Evolutionary conservation across 2,113 vertebrate genomes (phyloP).

Genomic region (Brachyistius frenatus): DNA sequence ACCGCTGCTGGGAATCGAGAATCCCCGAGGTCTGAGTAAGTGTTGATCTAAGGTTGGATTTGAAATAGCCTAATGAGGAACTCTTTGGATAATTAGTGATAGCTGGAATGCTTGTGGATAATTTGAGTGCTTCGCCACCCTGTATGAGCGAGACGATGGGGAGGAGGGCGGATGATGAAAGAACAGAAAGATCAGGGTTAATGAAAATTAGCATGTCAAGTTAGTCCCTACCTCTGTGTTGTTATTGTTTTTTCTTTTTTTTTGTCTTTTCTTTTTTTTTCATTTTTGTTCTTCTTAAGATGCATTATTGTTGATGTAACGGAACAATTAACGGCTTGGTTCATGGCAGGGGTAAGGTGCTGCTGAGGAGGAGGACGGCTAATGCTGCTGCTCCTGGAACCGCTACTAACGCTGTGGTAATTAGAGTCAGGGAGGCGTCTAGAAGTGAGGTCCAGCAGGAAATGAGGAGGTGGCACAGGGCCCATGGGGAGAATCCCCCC

Average conservation of each 20-base stretch:
- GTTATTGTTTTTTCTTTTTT: constrained; percentile 44
- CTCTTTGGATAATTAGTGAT: constrained; percentile 83
- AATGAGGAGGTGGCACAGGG: constrained; percentile 84
- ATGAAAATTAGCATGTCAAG: constrained; percentile 85
- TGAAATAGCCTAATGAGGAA: constrained; percentile 88
- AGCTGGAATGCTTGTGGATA: constrained; percentile 85
- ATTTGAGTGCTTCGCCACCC: constrained; percentile 83
- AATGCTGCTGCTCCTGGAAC: constrained; percentile 58
- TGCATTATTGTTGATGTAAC: constrained; percentile 86
- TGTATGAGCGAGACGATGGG: constrained; percentile 59
- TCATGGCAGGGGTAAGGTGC: constrained; percentile 80
- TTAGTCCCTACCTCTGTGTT: constrained; percentile 74
- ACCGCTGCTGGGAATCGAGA: constrained; percentile 84
- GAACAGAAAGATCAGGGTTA: constrained; percentile 81
- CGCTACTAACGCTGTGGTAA: constrained; percentile 72
- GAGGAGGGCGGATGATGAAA: constrained; percentile 76
- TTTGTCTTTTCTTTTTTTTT: constrained; percentile 21
- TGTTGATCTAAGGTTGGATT: constrained; percentile 87
- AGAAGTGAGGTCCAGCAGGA: constrained; percentile 90
- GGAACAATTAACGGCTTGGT: constrained; percentile 87
- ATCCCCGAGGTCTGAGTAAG: constrained; percentile 86
- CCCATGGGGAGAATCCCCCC: constrained; percentile 87
- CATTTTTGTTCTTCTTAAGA: constrained; percentile 79
- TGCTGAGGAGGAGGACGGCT: constrained; percentile 72
- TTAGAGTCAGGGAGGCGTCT: constrained; percentile 91